Evolutionary conservation across 2,888 invertebrate genomes (phyloP), one percentile per base, ranked within the genome.

Genomic region (Epistrophe eligans): DNA sequence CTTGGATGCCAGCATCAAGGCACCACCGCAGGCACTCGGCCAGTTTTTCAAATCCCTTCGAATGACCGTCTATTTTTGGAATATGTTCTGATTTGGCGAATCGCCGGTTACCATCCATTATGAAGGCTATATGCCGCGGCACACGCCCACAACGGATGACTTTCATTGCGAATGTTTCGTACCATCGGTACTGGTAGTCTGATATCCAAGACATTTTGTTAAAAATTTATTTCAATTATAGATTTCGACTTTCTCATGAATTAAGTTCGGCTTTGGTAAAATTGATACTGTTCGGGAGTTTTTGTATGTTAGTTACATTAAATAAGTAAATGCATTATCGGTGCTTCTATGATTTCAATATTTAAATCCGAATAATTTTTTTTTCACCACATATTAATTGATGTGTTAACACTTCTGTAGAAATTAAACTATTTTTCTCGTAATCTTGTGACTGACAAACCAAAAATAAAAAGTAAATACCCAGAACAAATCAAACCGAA

Each of bases 101-200:
- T 73, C 99, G 94, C 74, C 99, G 95, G 93, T 99, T 99, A 8
- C 99, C 99, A 93, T 99, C 99, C 99, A 99, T 99, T 85, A 99
- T 99, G 91, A 99, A 96, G 1, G 99, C 99, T 88, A 99, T 94
- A 93, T 99, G 99, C 87, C 95, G 95, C 0, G 99, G 99, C 81
- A 99, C 94, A 40, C 95, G 95, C 48, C 95, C 95, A 92, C 96
- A 96, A 28, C 98, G 93, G 10, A 99, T 94, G 10, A 90, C 70
- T 89, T 95, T 95, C 35, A 96, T 93, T 90, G 96, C 96, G 71
- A 97, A 93, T 71, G 94, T 94, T 93, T 98, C 97, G 79, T 97
- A 93, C 95, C 96, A 97, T 82, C 95, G 95, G 89, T 97, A 94
- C 82, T 95, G 94, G 89, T 95, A 95, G 88, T 97, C 96, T 76